A percentile compares a stretch with the other conserved stretches of the same genome.
These are phyloP conservation scores for Picathartes gymnocephalus DNA, from an alignment of 2,113 vertebrate species.

Conservation along the genomic window DNA sequence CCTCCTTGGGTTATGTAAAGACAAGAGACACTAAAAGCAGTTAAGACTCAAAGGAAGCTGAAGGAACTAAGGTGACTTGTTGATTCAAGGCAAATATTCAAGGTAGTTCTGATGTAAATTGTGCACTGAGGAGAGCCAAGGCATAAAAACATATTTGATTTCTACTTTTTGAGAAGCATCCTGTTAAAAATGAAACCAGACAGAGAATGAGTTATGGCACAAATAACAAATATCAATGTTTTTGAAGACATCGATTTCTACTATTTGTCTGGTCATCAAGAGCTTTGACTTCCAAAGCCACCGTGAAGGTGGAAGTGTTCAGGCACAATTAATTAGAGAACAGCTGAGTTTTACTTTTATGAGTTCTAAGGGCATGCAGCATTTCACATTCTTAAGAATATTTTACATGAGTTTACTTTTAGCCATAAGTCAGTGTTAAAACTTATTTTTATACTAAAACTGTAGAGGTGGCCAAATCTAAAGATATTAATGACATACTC, in stretches of 20 bases:
- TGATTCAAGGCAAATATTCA: not conserved
- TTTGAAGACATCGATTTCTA: not conserved
- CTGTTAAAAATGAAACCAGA: not conserved
- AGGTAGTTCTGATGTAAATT: not conserved
- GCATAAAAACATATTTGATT: not conserved
- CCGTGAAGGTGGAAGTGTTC: not conserved
- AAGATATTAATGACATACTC: not conserved
- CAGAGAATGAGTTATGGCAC: not conserved
- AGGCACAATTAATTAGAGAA: not conserved
- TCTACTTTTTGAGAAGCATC: not conserved
- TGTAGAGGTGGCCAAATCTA: not conserved
- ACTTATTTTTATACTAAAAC: not conserved
- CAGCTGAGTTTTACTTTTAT: not conserved
- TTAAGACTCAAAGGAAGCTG: not conserved
- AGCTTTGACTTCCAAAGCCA: not conserved
- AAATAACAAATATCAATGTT: not conserved
- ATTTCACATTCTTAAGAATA: not conserved
- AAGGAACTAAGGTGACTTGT: not conserved
- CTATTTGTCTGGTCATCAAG: not conserved
- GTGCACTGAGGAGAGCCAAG: not conserved
- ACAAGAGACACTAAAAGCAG: not conserved
- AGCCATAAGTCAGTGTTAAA: not conserved
- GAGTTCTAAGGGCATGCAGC: not conserved
- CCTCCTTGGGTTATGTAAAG: not conserved
- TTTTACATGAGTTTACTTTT: not conserved